Evolutionary conservation across 2,888 invertebrate species (phyloP), one percentile per base, ranked within the genome.

Genomic region (Thecophora atra): DNA sequence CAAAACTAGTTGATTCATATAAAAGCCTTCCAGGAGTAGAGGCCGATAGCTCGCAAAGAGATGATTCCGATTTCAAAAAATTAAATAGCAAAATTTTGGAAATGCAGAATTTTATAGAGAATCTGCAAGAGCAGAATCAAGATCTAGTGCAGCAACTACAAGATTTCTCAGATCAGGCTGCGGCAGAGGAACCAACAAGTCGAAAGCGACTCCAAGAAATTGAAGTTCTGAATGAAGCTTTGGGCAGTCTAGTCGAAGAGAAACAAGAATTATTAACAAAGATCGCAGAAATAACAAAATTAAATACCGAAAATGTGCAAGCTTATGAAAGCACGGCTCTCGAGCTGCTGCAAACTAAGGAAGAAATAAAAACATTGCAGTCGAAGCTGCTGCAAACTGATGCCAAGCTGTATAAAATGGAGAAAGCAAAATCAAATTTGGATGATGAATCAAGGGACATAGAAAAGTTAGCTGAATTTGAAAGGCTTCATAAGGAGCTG

Each of bases 361-460:
- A 58, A 24, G 51, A 70, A n/a, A 42, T 64, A 24, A 62, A 51
- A 54, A 44, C n/a, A 5, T 15, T 72, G 28, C 74, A 72, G 37
- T 8, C 11, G 26, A 58, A 69, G 62, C 47, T 73, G n/a, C 44
- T 70, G 19, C 26, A 68, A 63, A 70, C 56, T 15, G 73, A 73
- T 70, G 73, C 68, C n/a, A 26, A 24, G 4, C 44, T 75, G 15
- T 76, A 73, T n/a, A 73, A 73, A 69, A 58, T 67, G 21, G 58
- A 75, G 26, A 72, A 75, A 28, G 73, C 72, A 44, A 74, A 68
- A 30, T 58, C 65, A 47, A 42, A 47, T 6, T 19, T 51, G n/a
- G 47, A 72, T 21, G 42, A 51, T 8, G 67, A 58, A 24, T 58
- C 28, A 24, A 24, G 56, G 51, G 47, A 66, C 17, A 21, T 6